A percentile compares a stretch with the other conserved stretches of the same genome.
Evolutionary conservation across 2,888 invertebrate species (phyloP).

Genomic region (Pilophorus perplexus): DNA sequence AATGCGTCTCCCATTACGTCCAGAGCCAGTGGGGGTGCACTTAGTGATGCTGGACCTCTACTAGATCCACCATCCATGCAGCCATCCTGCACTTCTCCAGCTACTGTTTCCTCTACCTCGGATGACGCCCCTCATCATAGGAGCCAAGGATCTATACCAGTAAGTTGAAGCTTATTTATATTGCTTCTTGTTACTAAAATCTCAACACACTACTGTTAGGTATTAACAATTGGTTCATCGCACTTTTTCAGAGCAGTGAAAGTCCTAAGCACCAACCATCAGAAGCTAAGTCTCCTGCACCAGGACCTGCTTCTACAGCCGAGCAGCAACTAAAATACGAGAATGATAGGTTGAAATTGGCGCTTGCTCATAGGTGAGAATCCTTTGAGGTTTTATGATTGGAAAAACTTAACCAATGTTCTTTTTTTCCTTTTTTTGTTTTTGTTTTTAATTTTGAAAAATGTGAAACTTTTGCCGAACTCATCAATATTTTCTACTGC

Average conservation of each 20-base stretch:
- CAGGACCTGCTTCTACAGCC: conserved; percentile 53
- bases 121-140: conserved; percentile 52
- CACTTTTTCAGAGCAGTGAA: conserved; percentile 56
- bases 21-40: conserved; percentile 59
- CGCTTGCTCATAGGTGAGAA: conserved; percentile 84
- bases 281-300: conserved; percentile 50
- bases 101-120: conserved; percentile 45
- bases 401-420: neutral
- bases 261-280: conserved; percentile 64
- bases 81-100: conserved; percentile 51
- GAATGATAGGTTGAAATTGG: conserved; percentile 92
- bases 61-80: conserved; percentile 49
- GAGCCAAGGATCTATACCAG: conserved; percentile 50
- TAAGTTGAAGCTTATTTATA: conserved; percentile 11
- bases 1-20: conserved; percentile 82
- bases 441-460: too few relatives aligned
- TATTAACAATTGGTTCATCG: too few relatives aligned
- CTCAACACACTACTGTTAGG: neutral
- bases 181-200: neutral
- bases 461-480: neutral
- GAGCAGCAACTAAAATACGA: conserved; percentile 94
- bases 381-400: neutral
- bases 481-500: too few relatives aligned
- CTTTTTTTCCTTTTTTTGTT: neutral
- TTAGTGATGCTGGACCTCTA: conserved; percentile 54